Conservation (phyloP, 1,140 invertebrate genomes). For the Drosophila seguyi region DNA sequence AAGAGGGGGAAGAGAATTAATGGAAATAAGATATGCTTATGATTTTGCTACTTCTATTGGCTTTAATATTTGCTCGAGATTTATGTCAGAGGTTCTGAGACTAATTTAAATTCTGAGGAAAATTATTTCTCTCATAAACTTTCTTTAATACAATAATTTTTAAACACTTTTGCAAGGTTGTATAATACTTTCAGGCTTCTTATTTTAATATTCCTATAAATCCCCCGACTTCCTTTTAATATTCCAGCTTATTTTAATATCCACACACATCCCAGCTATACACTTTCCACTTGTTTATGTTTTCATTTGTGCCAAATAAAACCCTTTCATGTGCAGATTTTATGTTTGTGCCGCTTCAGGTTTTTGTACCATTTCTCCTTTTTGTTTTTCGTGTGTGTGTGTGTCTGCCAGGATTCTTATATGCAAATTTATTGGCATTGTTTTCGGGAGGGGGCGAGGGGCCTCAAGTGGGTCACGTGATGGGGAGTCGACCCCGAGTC, state of each 20-base stretch:
- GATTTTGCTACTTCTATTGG: neutral
- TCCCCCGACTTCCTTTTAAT: neutral
- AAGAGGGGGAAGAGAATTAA: neutral
- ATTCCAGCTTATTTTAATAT: slow-evolving; percentile 4
- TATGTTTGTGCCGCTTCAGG: slow-evolving; percentile 55
- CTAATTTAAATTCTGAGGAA: neutral
- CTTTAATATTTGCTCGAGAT: neutral
- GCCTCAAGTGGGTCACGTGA: slow-evolving; percentile 50
- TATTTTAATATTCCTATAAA: neutral
- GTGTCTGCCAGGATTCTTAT: slow-evolving; percentile 52
- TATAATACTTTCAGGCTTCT: neutral
- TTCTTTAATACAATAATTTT: neutral
- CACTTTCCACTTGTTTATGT: slow-evolving; percentile 58
- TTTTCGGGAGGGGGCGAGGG: neutral
- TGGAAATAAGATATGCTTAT: neutral
- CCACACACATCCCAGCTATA: slow-evolving; percentile 2
- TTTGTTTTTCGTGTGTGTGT: slow-evolving; percentile 21
- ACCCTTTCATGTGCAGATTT: slow-evolving; percentile 72
- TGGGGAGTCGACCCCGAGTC: slow-evolving; percentile 12
- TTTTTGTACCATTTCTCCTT: slow-evolving; percentile 28
- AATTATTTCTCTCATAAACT: neutral
- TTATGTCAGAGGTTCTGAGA: too few species aligned
- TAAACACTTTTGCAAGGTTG: neutral
- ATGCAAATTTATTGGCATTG: slow-evolving; percentile 79
- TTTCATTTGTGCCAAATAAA: slow-evolving; percentile 67